Conservation (phyloP, 2,888 invertebrate species). For the Synanthedon formicaeformis region DNA sequence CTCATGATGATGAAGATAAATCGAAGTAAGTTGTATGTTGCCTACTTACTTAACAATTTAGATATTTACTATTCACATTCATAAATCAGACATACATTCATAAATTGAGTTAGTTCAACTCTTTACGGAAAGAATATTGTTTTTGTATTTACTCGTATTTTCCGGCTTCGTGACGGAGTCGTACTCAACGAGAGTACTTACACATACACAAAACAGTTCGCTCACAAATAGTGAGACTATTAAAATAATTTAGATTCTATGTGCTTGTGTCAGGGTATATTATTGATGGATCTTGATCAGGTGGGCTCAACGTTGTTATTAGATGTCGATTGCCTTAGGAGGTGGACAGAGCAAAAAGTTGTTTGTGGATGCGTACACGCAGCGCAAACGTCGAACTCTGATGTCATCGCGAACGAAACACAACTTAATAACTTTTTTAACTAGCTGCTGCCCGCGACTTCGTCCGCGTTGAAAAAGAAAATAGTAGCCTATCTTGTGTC, state of each 20-base stretch:
- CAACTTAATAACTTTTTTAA: background rate
- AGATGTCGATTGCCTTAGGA: slow-evolving; percentile 3
- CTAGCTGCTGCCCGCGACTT: no score
- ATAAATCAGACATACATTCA: no score
- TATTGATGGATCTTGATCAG: background rate
- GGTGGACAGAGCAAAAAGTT: slow-evolving; percentile 26
- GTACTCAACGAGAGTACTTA: background rate
- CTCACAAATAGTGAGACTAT: background rate
- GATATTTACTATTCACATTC: no score
- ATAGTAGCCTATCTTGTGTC: no score
- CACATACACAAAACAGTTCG: background rate
- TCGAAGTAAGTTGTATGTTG: no score
- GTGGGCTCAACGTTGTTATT: background rate
- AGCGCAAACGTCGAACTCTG: slow-evolving; percentile 8
- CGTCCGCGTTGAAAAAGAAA: no score
- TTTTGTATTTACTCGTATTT: background rate
- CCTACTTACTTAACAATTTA: no score
- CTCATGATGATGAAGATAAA: no score
- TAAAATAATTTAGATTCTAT: background rate
- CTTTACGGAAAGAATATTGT: background rate
- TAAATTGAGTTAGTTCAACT: no score
- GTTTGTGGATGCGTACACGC: slow-evolving; percentile 19
- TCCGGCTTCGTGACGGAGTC: background rate
- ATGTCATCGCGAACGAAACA: slow-evolving; percentile 8
- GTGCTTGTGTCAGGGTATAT: background rate